Base-by-base conservation (phyloP, 2,888 invertebrate species). In the Arrhopalites spinosus region DNA sequence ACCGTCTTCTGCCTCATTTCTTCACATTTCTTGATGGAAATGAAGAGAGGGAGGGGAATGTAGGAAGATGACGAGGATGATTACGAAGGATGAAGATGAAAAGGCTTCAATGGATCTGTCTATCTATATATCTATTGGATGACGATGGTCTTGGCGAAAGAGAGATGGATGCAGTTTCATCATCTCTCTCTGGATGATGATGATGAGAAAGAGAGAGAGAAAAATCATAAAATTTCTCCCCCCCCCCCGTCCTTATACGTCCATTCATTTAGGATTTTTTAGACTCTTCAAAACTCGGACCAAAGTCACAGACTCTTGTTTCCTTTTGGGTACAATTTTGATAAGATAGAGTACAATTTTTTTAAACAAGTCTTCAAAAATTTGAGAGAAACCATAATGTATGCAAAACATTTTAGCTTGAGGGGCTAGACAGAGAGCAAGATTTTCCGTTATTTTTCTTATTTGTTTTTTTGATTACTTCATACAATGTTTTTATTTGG, bases 21-120 rank as follows among this genome's bases (percentile, higher is more conserved):
- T 59, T 61, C 59, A 56, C 59, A 59, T 56, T 36, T 71, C 59
- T 71, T 71, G 71, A 71, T 71, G 71, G 59, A 61, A 71, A 61
- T 59, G 71, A 61, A 71, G 45, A 68, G 30, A 29, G 30, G 27
- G 30, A 29, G 30, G 20, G 20, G 27, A 69, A 50, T 69, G 69
- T 69, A 27, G 50, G 59, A 36, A n/a, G 30, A 25, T 69, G 36
- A 45, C 45, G 43, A 23, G 47, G 50, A 43, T 66, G 36, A 43
- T 43, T 36, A 36, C 25, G 53, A 20, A 59, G 23, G 29, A 68
- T 20, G 53, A 70, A 70, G 59, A 45, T 56, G 71, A 71, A 71
- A 61, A 71, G 59, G 20, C 53, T 56, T 56, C 17, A 13, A 68
- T 53, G 2, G 43, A 61, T 13, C 25, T 59, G 3, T 50, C n/a